These are phyloP conservation scores for Nansenia antarctica DNA, from an alignment of 2,113 vertebrate species.

Conservation along the genomic window DNA sequence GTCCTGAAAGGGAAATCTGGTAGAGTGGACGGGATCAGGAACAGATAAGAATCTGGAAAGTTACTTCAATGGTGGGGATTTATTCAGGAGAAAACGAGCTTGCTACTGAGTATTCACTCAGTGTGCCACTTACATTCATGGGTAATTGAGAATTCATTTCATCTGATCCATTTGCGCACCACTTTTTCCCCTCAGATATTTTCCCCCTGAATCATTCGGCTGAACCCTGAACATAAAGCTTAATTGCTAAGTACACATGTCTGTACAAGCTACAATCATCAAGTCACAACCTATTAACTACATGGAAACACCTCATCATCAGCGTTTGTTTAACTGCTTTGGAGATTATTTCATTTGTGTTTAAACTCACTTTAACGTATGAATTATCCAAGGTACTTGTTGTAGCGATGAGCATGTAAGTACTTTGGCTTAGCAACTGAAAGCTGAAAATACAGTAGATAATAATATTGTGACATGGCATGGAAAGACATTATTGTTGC, in stretches of 20 bases:
- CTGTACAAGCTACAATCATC: constrained; percentile 36
- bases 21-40: not conserved
- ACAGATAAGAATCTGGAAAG: not conserved
- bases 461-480: no score
- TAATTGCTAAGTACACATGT: constrained; percentile 23
- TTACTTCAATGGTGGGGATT: not conserved
- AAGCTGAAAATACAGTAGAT: not conserved
- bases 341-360: constrained; percentile 36
- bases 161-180: not conserved
- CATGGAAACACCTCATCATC: constrained; percentile 46
- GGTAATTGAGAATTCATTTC: constrained; percentile 12
- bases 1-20: not conserved
- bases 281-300: not conserved
- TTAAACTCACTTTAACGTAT: constrained; percentile 2
- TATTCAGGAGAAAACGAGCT: not conserved
- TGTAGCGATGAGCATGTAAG: not conserved
- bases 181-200: constrained; percentile 30
- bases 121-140: not conserved
- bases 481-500: no score
- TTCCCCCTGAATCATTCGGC: constrained; percentile 50
- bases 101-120: not conserved
- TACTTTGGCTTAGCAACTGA: not conserved
- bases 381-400: constrained; percentile 35
- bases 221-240: constrained; percentile 29
- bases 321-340: not conserved